Conservation (phyloP, 2,797 vertebrate species). For the Tinamus major region DNA sequence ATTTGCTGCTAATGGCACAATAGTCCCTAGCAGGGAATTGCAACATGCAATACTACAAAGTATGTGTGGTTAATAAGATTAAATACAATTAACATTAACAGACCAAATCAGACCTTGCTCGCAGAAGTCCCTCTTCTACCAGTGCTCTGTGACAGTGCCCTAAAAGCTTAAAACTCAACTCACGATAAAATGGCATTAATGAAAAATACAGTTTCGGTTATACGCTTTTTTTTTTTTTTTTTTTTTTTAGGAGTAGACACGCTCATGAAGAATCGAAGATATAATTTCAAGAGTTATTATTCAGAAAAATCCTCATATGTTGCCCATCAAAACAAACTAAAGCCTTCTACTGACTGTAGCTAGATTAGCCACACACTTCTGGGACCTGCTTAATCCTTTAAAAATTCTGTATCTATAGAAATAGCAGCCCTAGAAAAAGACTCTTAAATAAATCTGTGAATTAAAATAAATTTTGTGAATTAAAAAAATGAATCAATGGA, state of each 20-base stretch:
- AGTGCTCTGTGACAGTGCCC: neutral
- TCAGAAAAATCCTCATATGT: neutral
- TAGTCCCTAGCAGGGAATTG: neutral
- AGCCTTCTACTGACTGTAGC: neutral
- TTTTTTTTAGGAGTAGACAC: neutral
- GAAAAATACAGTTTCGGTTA: neutral
- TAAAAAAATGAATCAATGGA: neutral
- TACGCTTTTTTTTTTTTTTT: neutral
- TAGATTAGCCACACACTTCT: neutral
- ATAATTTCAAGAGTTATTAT: neutral
- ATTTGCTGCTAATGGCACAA: neutral
- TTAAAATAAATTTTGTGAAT: neutral
- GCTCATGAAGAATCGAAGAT: neutral
- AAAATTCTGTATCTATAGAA: neutral
- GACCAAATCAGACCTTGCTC: neutral
- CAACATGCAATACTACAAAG: neutral
- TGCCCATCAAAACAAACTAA: neutral
- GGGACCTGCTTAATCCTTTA: neutral
- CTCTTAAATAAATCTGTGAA: neutral
- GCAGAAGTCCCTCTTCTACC: neutral
- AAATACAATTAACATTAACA: neutral
- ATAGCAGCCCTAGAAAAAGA: neutral
- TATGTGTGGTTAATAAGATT: rapidly evolving
- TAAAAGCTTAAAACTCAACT: neutral
- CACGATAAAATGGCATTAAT: neutral